Conservation (phyloP, 2,888 invertebrate genomes). For the Rhagonycha lutea region DNA sequence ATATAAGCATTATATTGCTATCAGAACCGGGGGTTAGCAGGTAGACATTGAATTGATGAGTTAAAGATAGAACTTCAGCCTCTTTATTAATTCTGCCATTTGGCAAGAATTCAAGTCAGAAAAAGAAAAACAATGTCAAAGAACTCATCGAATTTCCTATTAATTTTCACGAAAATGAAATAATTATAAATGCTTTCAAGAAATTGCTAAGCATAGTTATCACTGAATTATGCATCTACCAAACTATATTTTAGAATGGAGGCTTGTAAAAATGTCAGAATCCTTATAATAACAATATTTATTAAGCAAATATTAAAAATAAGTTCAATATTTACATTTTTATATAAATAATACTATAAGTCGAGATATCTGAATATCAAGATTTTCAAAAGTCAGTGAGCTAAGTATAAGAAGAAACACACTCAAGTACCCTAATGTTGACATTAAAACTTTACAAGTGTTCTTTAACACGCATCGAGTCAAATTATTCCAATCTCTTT, state of each 20-base stretch:
- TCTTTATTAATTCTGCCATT: background rate
- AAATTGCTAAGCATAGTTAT: background rate
- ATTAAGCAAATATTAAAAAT: background rate
- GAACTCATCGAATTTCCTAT: background rate
- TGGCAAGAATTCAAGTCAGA: background rate
- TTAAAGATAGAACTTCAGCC: too few relatives aligned
- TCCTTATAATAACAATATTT: background rate
- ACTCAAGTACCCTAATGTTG: slow-evolving; percentile 13
- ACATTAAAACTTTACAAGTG: slow-evolving; percentile 14
- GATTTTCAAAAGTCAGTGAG: background rate
- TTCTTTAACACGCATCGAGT: slow-evolving; percentile 12
- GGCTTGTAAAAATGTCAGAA: background rate
- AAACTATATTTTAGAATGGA: background rate
- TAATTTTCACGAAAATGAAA: background rate
- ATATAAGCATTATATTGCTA: too few relatives aligned
- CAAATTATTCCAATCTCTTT: slow-evolving; percentile 7
- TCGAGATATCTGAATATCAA: background rate
- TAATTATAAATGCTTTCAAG: background rate
- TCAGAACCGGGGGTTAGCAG: too few relatives aligned
- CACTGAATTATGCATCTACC: background rate
- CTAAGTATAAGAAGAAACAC: slow-evolving; percentile 3
- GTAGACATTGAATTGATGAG: too few relatives aligned
- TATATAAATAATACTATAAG: background rate
- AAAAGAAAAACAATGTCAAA: background rate
- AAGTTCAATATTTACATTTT: background rate